Evolutionary conservation across 2,888 invertebrate genomes (phyloP).

Genomic region (Apamea monoglypha): DNA sequence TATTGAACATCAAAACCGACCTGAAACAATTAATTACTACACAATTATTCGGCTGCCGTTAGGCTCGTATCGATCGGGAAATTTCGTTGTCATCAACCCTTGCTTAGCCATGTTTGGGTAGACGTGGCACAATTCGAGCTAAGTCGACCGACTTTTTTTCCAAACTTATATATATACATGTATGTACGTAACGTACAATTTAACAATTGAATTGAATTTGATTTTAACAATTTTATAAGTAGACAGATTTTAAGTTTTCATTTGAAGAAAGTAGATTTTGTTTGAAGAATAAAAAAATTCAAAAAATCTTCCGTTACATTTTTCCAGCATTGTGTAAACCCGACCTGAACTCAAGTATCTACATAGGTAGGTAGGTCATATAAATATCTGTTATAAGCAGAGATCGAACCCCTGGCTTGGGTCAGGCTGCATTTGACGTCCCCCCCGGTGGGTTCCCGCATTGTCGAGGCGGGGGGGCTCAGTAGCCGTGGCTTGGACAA

Average conservation of each 20-base stretch:
- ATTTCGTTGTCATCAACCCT: background rate
- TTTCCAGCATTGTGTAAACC: background rate
- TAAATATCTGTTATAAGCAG: conserved; percentile 9
- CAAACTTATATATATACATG: too few relatives aligned
- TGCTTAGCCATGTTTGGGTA: background rate
- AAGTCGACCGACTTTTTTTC: background rate
- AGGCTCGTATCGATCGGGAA: background rate
- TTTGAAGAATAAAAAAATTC: background rate
- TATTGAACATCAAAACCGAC: background rate
- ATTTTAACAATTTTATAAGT: too few relatives aligned
- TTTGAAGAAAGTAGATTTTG: too few relatives aligned
- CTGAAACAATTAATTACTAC: background rate
- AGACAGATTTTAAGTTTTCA: too few relatives aligned
- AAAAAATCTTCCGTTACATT: background rate
- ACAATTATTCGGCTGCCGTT: background rate
- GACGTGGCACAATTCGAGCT: too few relatives aligned
- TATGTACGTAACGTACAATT: too few relatives aligned
- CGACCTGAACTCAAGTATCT: background rate
- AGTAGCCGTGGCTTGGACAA: too few relatives aligned
- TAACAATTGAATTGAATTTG: too few relatives aligned
- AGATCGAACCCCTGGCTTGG: conserved; percentile 14
- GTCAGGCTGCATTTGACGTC: conserved; percentile 13
- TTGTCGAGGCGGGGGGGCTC: too few relatives aligned
- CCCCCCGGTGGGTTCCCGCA: too few relatives aligned
- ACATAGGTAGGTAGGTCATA: too few relatives aligned